Percentiles rank a stretch among this genome's conserved stretches.
These are phyloP conservation scores for Euleptes europaea DNA, from an alignment of 2,113 vertebrate species.

Conservation along the genomic window DNA sequence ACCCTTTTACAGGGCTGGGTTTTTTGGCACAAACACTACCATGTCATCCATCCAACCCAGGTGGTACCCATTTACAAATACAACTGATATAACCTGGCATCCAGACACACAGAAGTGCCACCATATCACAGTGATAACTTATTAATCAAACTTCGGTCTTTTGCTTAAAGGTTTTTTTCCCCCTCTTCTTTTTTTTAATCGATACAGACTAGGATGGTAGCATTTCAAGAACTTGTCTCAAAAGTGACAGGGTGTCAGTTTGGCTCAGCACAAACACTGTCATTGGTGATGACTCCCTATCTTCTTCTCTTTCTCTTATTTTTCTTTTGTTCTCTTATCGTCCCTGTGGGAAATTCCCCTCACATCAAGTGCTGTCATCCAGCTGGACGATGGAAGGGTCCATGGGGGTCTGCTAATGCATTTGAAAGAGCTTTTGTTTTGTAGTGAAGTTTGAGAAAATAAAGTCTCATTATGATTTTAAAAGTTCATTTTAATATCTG, in stretches of 20 bases:
- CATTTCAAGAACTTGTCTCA: not conserved
- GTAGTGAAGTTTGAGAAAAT: not conserved
- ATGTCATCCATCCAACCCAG: not conserved
- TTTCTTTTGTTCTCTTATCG: not conserved
- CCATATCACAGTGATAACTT: not conserved
- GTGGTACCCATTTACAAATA: not conserved
- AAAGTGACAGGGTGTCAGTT: not conserved
- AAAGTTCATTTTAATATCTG: constrained; percentile 21
- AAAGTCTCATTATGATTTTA: constrained; percentile 25
- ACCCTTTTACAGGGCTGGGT: not conserved
- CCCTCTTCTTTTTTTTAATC: not conserved
- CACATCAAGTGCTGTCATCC: not conserved
- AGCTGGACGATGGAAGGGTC: not conserved
- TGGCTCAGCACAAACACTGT: not conserved
- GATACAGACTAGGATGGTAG: not conserved
- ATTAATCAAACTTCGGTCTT: not conserved
- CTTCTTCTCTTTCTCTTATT: not conserved
- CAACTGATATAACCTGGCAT: not conserved
- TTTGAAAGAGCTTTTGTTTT: not conserved
- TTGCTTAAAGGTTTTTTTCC: not conserved
- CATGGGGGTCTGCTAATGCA: not conserved
- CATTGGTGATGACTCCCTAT: not conserved
- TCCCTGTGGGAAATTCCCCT: not conserved
- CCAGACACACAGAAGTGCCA: not conserved
- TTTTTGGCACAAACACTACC: not conserved